A percentile compares a stretch with the other conserved stretches of the same genome.
Evolutionary conservation across 2,113 vertebrate species (phyloP).

Genomic region (Eurypyga helias): DNA sequence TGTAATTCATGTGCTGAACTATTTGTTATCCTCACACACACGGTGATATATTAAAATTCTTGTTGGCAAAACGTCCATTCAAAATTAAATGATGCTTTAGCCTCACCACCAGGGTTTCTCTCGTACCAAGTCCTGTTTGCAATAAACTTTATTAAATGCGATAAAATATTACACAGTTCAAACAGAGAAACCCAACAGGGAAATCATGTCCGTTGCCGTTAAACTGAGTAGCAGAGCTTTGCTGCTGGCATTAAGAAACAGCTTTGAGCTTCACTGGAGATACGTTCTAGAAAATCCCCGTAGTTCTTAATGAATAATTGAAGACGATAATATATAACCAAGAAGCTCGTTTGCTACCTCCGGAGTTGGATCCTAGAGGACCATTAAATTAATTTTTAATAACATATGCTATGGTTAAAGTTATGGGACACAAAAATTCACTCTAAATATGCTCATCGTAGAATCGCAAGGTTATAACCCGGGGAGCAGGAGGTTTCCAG

Average conservation of each 20-base stretch:
- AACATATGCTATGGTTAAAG: slow-evolving; percentile 5
- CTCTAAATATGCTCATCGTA: background rate
- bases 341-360: slow-evolving; percentile 1
- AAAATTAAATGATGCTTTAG: slow-evolving; percentile 21
- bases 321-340: background rate
- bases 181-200: slow-evolving; percentile 13
- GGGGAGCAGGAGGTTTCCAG: background rate
- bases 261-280: background rate
- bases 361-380: slow-evolving; percentile 38
- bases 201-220: slow-evolving; percentile 36
- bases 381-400: slow-evolving; percentile 67
- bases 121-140: background rate
- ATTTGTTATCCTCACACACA: background rate
- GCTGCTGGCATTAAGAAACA: background rate
- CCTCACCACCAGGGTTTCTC: background rate
- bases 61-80: background rate
- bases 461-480: background rate
- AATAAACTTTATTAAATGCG: slow-evolving; percentile 27
- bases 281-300: slow-evolving; percentile 22
- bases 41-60: background rate
- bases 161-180: slow-evolving; percentile 31
- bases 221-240: slow-evolving; percentile 28
- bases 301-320: slow-evolving; percentile 60
- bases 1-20: background rate
- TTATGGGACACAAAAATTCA: background rate